These are phyloP conservation scores for Amphipoea oculea DNA, from an alignment of 2,888 invertebrate genomes.

Conservation along the genomic window DNA sequence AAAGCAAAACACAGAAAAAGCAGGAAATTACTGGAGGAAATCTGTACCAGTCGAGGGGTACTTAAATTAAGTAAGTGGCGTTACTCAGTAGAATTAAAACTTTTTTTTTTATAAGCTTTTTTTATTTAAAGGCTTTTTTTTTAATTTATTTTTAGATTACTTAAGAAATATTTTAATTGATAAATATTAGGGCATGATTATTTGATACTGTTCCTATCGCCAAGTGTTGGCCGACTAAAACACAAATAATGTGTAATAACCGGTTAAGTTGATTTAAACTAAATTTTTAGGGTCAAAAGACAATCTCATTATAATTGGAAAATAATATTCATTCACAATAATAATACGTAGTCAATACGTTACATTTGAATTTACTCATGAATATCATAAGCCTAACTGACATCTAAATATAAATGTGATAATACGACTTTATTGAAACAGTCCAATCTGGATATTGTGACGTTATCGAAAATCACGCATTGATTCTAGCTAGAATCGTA, in stretches of 20 bases:
- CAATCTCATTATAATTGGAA: neutral
- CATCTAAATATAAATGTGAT: conserved; percentile 13
- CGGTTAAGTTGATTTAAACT: neutral
- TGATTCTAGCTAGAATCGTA: neutral
- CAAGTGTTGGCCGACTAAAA: neutral
- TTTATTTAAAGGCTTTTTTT: neutral
- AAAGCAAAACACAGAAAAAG: neutral
- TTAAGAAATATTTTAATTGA: neutral
- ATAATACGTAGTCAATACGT: neutral
- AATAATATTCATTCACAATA: neutral
- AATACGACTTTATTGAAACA: conserved; percentile 30
- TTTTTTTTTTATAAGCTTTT: too few relatives aligned
- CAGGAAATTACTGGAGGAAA: neutral
- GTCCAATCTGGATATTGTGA: conserved; percentile 12
- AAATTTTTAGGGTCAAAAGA: conserved; percentile 2
- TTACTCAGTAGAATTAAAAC: neutral
- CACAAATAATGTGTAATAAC: conserved; percentile 9
- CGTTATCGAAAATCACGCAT: conserved; percentile 29
- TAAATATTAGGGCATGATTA: neutral
- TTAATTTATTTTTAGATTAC: too few relatives aligned
- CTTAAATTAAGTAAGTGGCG: neutral
- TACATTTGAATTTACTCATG: conserved; percentile 18
- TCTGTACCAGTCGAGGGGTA: too few relatives aligned
- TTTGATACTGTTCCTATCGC: neutral
- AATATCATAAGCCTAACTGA: neutral